Evolutionary conservation across 2,888 invertebrate genomes (phyloP).

Genomic region (Drosophila vallismaia): DNA sequence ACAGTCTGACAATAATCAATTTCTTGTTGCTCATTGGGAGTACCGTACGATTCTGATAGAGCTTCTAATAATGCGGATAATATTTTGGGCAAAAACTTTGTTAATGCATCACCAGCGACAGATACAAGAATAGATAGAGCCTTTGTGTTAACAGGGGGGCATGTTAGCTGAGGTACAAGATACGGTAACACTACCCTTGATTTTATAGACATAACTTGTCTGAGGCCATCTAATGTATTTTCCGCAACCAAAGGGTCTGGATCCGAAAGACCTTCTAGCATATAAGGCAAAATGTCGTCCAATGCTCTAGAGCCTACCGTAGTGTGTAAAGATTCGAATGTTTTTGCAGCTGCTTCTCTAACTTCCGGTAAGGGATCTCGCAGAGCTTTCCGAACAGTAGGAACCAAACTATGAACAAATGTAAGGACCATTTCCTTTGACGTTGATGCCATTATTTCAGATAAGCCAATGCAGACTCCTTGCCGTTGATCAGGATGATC

Average conservation of each 20-base stretch:
- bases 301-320: conserved; percentile 96
- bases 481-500: conserved; percentile 97
- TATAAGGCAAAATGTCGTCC: conserved; percentile 97
- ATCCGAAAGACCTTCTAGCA: conserved; percentile 91
- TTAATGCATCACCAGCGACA: conserved; percentile 96
- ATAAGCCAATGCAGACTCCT: conserved; percentile 98
- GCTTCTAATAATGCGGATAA: conserved; percentile 94
- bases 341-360: conserved; percentile 96
- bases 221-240: conserved; percentile 96
- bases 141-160: conserved; percentile 95
- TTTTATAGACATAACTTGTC: conserved; percentile 98
- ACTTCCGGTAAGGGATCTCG: conserved; percentile 97
- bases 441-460: conserved; percentile 98
- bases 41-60: conserved; percentile 88
- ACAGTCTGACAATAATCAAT: conserved; percentile 96
- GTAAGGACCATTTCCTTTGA: conserved; percentile 96
- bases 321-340: conserved; percentile 97
- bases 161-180: conserved; percentile 96
- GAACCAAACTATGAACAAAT: conserved; percentile 94
- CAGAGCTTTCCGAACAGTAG: conserved; percentile 97
- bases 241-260: conserved; percentile 92
- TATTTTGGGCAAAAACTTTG: conserved; percentile 95
- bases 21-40: conserved; percentile 88
- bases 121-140: conserved; percentile 97
- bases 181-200: conserved; percentile 97